Base-by-base conservation (phyloP, 2,888 invertebrate species). In the Limnephilus marmoratus region DNA sequence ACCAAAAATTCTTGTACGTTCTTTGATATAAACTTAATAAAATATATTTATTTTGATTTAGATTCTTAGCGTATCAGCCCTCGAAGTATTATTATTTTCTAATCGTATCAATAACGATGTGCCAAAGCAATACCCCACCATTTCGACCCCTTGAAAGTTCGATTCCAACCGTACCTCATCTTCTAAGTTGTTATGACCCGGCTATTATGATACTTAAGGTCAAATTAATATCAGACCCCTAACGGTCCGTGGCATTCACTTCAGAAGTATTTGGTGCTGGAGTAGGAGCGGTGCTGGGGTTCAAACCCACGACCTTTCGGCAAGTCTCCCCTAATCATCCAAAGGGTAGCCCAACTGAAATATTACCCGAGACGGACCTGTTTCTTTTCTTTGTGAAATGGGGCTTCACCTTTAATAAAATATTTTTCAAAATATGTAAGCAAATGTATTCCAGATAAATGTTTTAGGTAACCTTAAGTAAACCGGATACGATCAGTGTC, bases 141-240 rank as follows among this genome's bases (percentile, higher is more conserved):
- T 24, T 29, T 41, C 41, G 81, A 68, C 37, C 81, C 45, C 37
- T 45, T 15, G 53, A 90, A 81, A 81, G 90, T 81, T 81, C 90
- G 81, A 34, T 88, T 24, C 15, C 37, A 68, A 15, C 15, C 86
- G 45, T 86, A 41, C 45, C 86, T 86, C 86, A 29, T 45, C 86
- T 45, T 49, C 68, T 82, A 15, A 34, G 13, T 53, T 31, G 31
- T 29, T 68, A 31, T 31, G 53, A 34, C 81, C 37, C n/a, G 49
- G 81, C 90, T 90, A 90, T 90, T 81, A 90, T 90, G 41, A 68
- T 90, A 90, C 49, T 90, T 90, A 90, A 90, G 90, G 90, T 90
- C 90, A 90, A 85, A 90, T 90, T 31, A 85, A 82, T 90, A 90
- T 11, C 18, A 81, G 90, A 41, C 81, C 90, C 29, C 45, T 82